phyloP scores from a whole-genome alignment of 1,140 invertebrate species.

The Trachymyrmex cornetzi region DNA sequence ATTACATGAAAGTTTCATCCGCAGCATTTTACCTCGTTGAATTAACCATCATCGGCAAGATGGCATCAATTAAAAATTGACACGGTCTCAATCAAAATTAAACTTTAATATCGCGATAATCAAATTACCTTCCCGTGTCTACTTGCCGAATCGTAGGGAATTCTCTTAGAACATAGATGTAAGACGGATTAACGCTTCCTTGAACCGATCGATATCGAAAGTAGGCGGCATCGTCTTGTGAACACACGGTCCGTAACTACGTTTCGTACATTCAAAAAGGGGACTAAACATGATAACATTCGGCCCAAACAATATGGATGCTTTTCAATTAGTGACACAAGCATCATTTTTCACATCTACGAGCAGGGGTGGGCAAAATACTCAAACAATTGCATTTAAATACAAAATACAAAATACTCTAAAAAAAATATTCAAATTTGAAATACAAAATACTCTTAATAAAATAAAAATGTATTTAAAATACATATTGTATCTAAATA shows the following conservation, averaged over 20 bases:
- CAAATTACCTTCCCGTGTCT: constrained; percentile 4
- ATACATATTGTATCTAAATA: too few relatives aligned
- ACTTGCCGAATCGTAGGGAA: background rate
- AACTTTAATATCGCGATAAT: constrained; percentile 42
- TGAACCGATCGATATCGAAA: background rate
- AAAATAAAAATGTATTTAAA: too few relatives aligned
- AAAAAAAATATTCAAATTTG: too few relatives aligned
- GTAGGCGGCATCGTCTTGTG: background rate
- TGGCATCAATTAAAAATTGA: constrained; percentile 28
- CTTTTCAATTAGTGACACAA: too few relatives aligned
- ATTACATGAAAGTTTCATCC: background rate
- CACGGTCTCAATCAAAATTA: constrained; percentile 4
- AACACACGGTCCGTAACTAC: background rate
- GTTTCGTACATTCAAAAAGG: background rate
- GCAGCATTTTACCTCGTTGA: background rate
- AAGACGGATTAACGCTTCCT: constrained; percentile 27
- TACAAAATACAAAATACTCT: too few relatives aligned
- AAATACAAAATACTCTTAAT: too few relatives aligned
- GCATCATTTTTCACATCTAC: too few relatives aligned
- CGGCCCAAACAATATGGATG: background rate
- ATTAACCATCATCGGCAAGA: constrained; percentile 19
- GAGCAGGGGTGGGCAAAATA: too few relatives aligned
- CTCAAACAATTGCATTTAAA: too few relatives aligned
- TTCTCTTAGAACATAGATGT: constrained; percentile 13
- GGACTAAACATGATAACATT: constrained; percentile 3